Evolutionary conservation across 2,113 vertebrate species (phyloP).

Genomic region (Crotalus tigris): DNA sequence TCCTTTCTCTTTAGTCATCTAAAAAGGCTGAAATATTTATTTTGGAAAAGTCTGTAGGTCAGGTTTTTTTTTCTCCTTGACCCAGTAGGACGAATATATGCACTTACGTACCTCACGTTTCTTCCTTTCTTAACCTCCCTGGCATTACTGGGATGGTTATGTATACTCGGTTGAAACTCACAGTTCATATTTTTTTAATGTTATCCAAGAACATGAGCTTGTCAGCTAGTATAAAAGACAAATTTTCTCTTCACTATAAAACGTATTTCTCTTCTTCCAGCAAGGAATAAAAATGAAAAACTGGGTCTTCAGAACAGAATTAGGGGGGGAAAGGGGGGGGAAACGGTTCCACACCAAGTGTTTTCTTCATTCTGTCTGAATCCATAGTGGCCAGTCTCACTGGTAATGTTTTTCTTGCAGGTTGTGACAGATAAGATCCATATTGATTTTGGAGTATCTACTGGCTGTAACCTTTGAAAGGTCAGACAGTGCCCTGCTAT

Average conservation of each 20-base stretch:
- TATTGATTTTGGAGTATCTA: conserved; percentile 64
- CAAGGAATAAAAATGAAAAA: not conserved
- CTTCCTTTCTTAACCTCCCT: not conserved
- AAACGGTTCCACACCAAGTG: fast-evolving
- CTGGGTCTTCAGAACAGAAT: fast-evolving
- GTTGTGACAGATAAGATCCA: conserved; percentile 73
- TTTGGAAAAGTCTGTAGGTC: not conserved
- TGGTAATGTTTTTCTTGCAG: conserved; percentile 46
- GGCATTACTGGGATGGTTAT: fast-evolving
- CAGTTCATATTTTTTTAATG: fast-evolving
- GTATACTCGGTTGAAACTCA: not conserved
- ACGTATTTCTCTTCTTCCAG: not conserved
- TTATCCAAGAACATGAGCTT: not conserved
- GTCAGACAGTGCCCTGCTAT: conserved; percentile 70
- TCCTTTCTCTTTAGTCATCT: not conserved
- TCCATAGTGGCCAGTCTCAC: conserved; percentile 20
- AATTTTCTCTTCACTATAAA: not conserved
- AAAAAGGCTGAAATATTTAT: not conserved
- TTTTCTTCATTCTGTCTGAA: not conserved
- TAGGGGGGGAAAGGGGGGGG: fast-evolving
- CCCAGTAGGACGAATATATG: not conserved
- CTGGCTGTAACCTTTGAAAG: conserved; percentile 72
- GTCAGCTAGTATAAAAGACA: not conserved
- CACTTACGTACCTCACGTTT: not conserved
- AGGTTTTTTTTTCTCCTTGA: not conserved